A percentile compares a stretch with the other conserved stretches of the same genome.
phyloP scores from a whole-genome alignment of 92 coral and sea anemone species.

The Metridium senile region DNA sequence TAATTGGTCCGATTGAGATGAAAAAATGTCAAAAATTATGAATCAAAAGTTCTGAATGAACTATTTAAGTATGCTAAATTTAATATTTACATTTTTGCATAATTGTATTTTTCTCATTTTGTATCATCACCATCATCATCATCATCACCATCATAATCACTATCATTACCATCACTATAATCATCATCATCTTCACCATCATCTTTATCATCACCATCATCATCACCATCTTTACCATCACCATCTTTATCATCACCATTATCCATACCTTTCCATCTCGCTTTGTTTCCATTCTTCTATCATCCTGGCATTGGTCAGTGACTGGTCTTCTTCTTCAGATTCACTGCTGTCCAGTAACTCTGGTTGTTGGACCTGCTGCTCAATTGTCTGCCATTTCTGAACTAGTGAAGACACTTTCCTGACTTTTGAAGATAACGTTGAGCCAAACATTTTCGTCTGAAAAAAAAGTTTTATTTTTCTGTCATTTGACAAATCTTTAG shows the following conservation, averaged over 20 bases:
- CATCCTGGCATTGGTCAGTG: constrained; percentile 58
- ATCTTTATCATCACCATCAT: neutral
- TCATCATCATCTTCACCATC: neutral
- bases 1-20: no score
- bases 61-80: no score
- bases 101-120: neutral
- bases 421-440: constrained; percentile 87
- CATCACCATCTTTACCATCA: constrained; percentile 1
- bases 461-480: neutral
- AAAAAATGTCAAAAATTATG: no score
- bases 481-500: neutral
- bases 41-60: no score
- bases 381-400: constrained; percentile 96
- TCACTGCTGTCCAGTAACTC: constrained; percentile 56
- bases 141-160: neutral
- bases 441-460: constrained; percentile 68
- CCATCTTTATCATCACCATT: neutral
- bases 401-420: constrained; percentile 93
- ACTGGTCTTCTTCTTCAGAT: constrained; percentile 81
- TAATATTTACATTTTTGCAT: no score
- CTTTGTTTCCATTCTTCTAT: constrained; percentile 87
- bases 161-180: neutral
- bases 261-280: constrained; percentile 68
- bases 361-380: constrained; percentile 69
- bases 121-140: constrained; percentile 4